Evolutionary conservation across 1,140 invertebrate genomes (phyloP), one percentile per base, ranked within the genome.

Genomic region (Conus betulinus): DNA sequence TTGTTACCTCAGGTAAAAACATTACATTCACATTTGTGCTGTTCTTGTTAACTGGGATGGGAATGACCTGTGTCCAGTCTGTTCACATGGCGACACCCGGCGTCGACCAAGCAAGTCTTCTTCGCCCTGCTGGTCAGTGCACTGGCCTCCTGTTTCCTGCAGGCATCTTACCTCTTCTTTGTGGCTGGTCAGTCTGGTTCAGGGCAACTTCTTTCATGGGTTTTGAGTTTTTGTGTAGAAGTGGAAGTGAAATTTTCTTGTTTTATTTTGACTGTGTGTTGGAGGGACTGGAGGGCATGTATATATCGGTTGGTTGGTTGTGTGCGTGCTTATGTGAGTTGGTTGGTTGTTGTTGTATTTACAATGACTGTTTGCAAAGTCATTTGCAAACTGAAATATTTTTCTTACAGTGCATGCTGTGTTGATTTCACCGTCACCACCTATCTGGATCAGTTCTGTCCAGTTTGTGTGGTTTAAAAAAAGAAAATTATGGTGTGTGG

Each of bases 81-180:
- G 25, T 88, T 95, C 78, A 93, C 93, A 20, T 95, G 95, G 95
- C 91, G 93, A 71, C 93, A 95, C 25, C 93, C 92, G 51, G 91
- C 93, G 85, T 94, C 94, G 10, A 94, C 95, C 6, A 92, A 89
- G 23, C 92, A 93, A 74, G n/a, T 95, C 0, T 95, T 94, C 88
- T 84, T 93, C 20, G 53, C 91, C 25, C 60, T 95, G 10, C 90
- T 91, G 88, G 74, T 91, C 57, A 88, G 85, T 15, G 93, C 94
- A 60, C 87, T 95, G 10, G 84, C 93, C 15, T 94, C 94, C 23
- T 90, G 92, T 23, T 74, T 95, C 25, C 90, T 95, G 20, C 90
- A 92, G 27, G 90, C 92, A 17, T 87, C 88, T 76, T 90, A 92
- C 57, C 85, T 95, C 15, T 93, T 94, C 74, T 94, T 92, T 79